A percentile compares a stretch with the other conserved stretches of the same genome.
These are phyloP conservation scores for Pardalotus punctatus DNA, from an alignment of 2,113 vertebrate genomes.

Conservation along the genomic window DNA sequence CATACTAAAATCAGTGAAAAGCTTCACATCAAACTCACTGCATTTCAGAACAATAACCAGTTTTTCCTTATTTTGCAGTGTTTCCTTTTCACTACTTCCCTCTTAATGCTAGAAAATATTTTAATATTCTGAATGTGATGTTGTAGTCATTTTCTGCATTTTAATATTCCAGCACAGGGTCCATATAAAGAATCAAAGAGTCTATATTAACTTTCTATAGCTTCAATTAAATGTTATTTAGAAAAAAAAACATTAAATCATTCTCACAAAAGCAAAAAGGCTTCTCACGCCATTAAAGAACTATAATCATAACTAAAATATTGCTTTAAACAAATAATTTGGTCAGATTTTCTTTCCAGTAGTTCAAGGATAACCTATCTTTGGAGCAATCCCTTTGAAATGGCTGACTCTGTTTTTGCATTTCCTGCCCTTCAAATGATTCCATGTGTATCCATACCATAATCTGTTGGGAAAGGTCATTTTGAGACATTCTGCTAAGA, in stretches of 20 bases:
- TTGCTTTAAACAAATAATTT: background rate
- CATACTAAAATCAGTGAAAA: background rate
- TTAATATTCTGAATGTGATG: background rate
- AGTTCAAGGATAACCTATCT: background rate
- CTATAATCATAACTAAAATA: background rate
- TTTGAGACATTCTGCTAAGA: background rate
- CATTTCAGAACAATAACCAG: background rate
- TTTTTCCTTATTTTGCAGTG: background rate
- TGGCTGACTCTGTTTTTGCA: background rate
- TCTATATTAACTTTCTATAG: background rate
- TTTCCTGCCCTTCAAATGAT: background rate
- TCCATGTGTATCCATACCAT: background rate
- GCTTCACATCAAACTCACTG: background rate
- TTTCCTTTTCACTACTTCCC: background rate
- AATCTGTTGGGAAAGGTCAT: background rate
- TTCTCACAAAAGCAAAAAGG: background rate
- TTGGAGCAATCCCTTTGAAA: background rate
- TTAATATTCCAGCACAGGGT: background rate
- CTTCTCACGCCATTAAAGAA: background rate
- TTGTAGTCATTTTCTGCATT: background rate
- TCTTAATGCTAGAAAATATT: background rate
- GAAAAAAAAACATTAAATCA: background rate
- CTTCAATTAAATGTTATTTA: background rate
- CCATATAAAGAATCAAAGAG: background rate
- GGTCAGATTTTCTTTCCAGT: background rate